Evolutionary conservation across 1,140 invertebrate genomes (phyloP).

Genomic region (Arctopsyche grandis): DNA sequence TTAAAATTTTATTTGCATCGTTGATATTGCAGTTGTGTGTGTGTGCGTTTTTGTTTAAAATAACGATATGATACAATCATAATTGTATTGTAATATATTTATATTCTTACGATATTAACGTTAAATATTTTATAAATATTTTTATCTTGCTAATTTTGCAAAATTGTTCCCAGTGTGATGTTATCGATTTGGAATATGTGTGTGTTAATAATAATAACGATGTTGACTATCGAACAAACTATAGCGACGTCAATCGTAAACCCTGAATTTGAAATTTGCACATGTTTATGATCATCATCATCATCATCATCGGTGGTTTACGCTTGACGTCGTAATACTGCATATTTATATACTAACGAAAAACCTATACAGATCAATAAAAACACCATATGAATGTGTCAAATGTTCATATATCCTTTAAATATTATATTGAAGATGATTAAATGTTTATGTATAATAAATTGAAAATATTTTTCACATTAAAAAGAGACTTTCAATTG

Average conservation of each 20-base stretch:
- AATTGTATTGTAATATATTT: neutral
- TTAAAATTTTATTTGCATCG: too few relatives aligned
- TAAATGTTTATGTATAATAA: constrained; percentile 27
- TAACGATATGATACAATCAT: neutral
- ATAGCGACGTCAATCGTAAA: too few relatives aligned
- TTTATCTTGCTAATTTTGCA: constrained; percentile 18
- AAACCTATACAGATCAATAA: neutral
- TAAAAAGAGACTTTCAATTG: neutral
- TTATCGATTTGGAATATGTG: constrained; percentile 5
- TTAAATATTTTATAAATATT: constrained; percentile 17
- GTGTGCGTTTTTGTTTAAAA: neutral
- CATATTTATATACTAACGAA: too few relatives aligned
- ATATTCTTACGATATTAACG: neutral
- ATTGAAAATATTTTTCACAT: constrained; percentile 21
- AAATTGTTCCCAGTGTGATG: constrained; percentile 27
- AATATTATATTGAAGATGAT: constrained; percentile 12
- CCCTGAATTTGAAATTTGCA: too few relatives aligned
- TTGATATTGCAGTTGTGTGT: neutral
- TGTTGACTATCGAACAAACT: too few relatives aligned
- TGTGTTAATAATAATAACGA: neutral
- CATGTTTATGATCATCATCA: too few relatives aligned
- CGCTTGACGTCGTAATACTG: neutral
- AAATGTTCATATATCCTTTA: neutral
- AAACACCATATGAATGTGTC: constrained; percentile 2
- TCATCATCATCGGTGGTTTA: neutral